phyloP scores from a whole-genome alignment of 2,113 vertebrate genomes.

The Mesembrinibis cayennensis region DNA sequence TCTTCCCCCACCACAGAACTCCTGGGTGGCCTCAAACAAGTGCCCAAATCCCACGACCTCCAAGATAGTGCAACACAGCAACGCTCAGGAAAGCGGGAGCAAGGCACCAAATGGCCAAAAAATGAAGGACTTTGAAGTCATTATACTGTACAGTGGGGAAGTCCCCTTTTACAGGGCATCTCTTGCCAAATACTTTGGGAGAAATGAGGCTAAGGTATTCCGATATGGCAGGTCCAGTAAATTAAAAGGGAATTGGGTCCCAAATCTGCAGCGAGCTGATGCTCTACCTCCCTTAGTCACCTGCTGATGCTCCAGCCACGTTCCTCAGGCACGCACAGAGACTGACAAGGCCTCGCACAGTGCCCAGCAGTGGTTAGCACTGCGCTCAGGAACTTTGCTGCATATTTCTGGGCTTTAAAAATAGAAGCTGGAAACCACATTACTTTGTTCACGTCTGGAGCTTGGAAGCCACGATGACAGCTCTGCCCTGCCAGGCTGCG shows the following conservation, averaged over 20 bases:
- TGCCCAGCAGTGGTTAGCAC: neutral
- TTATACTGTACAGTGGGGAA: neutral
- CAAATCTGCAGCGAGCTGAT: neutral
- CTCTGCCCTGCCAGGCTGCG: neutral
- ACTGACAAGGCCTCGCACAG: fast-evolving
- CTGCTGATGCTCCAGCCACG: neutral
- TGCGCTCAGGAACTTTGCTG: neutral
- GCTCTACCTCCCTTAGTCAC: neutral
- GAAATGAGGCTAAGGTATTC: neutral
- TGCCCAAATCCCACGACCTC: neutral
- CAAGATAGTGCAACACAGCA: neutral
- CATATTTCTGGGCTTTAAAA: conserved; percentile 27
- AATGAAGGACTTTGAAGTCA: neutral
- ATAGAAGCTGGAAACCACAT: conserved; percentile 26
- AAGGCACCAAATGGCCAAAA: neutral
- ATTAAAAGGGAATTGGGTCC: neutral
- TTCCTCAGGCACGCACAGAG: neutral
- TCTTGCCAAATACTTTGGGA: neutral
- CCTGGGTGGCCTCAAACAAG: neutral
- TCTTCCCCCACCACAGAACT: neutral
- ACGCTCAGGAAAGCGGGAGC: neutral
- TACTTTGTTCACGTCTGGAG: neutral
- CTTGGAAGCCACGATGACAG: neutral
- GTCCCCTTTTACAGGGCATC: neutral
- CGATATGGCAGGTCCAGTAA: neutral